Percentiles rank a stretch among this genome's conserved stretches.
Conservation (phyloP, 2,888 invertebrate genomes). For the Tenthredo notha region DNA sequence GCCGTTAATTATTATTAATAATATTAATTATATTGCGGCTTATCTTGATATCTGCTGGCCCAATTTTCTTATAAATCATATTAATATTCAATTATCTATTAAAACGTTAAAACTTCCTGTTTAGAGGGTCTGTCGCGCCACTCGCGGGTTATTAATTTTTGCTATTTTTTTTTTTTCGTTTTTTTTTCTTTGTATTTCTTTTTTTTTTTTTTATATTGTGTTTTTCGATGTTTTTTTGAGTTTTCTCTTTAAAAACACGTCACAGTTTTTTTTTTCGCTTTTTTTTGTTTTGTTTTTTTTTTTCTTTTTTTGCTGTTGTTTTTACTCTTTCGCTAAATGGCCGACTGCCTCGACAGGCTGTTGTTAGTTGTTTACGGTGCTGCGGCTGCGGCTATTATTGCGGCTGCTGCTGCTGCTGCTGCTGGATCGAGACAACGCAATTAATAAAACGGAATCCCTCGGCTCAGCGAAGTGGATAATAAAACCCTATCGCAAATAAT, state of each 20-base stretch:
- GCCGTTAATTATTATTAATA: slow-evolving; percentile 26
- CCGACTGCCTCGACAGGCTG: slow-evolving; percentile 44
- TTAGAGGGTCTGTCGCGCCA: slow-evolving; percentile 69
- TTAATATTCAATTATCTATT: slow-evolving; percentile 75
- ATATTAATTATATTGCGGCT: slow-evolving; percentile 62
- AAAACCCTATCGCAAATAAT: slow-evolving; percentile 72
- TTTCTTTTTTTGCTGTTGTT: neutral
- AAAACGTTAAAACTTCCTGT: slow-evolving; percentile 74
- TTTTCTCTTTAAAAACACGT: slow-evolving; percentile 46
- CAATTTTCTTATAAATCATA: slow-evolving; percentile 71
- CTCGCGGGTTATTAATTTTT: slow-evolving; percentile 62
- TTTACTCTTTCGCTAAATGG: slow-evolving; percentile 51
- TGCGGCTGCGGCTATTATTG: slow-evolving; percentile 27
- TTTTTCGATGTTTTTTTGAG: slow-evolving; percentile 35
- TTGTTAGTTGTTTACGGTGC: slow-evolving; percentile 21
- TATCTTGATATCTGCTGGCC: slow-evolving; percentile 70
- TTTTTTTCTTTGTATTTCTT: slow-evolving; percentile 57
- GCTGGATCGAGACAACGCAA: slow-evolving; percentile 70
- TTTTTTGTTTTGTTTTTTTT: slow-evolving; percentile 57
- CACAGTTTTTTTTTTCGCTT: slow-evolving; percentile 49
- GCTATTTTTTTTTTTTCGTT: slow-evolving; percentile 52
- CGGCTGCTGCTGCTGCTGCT: slow-evolving; percentile 1
- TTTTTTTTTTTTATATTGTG: slow-evolving; percentile 45
- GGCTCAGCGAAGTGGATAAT: slow-evolving; percentile 69
- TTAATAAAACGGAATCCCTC: slow-evolving; percentile 72